Evolutionary conservation across 2,797 vertebrate species (phyloP).

Genomic region (Apodemus agrarius): DNA sequence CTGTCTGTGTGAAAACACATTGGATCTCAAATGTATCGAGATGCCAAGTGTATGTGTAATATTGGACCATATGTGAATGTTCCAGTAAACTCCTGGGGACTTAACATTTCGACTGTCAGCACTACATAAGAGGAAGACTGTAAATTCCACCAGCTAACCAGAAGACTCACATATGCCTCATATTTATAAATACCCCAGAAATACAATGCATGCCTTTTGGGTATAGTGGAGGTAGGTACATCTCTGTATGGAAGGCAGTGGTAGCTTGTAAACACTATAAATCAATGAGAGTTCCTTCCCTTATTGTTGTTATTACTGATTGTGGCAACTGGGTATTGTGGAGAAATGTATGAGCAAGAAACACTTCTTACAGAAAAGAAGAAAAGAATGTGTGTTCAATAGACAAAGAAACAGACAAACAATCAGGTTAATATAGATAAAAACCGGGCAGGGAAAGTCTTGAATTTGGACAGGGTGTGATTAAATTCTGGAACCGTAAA

Average conservation of each 20-base stretch:
- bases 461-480: not conserved
- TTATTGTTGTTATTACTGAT: slow-evolving; percentile 53
- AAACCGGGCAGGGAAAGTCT: not conserved
- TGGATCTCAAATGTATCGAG: slow-evolving; percentile 72
- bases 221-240: slow-evolving; percentile 42
- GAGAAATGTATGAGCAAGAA: slow-evolving; percentile 8
- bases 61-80: slow-evolving; percentile 66
- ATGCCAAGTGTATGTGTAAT: slow-evolving; percentile 78
- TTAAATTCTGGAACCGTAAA: slow-evolving; percentile 43
- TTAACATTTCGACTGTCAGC: slow-evolving; percentile 59
- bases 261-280: not conserved
- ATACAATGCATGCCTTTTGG: slow-evolving; percentile 51
- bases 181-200: slow-evolving; percentile 63
- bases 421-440: not conserved
- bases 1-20: slow-evolving; percentile 81
- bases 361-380: slow-evolving; percentile 42
- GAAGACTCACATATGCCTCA: slow-evolving; percentile 67
- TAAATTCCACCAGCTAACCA: slow-evolving; percentile 67
- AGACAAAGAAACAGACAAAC: not conserved
- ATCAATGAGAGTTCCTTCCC: not conserved
- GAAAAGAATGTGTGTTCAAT: not conserved
- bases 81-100: slow-evolving; percentile 70
- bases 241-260: not conserved
- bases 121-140: slow-evolving; percentile 68
- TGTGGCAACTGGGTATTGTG: slow-evolving; percentile 30